Evolutionary conservation across 2,113 vertebrate species (phyloP), one percentile per base, ranked within the genome.

Genomic region (Silurus glanis): DNA sequence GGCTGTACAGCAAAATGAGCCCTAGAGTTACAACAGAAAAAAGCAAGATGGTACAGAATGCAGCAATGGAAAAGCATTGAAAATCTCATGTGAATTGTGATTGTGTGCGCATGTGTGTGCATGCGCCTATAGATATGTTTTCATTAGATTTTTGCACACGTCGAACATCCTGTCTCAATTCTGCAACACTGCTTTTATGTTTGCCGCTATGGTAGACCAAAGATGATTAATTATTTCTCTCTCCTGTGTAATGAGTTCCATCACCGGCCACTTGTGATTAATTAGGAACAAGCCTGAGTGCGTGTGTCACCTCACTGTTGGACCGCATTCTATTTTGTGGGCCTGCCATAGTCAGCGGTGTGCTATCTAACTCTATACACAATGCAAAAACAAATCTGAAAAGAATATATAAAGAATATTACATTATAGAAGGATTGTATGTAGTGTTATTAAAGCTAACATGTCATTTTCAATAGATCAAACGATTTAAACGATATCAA

Each of bases 161-260:
- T 85, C 51, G 76, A 87, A 88, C 83, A 80, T 80, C 66, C 81
- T 85, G 87, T 85, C 69, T 90, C 78, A 61, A 85, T 83, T 87
- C 86, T 83, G 83, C 83, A 85, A 82, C 82, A 28, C 71, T 58
- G 82, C 83, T 84, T 56, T 87, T 83, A 81, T 85, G 62, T 76
- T 82, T 87, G 56, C 17, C 72, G 51, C 72, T 37, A 51, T 56
- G 69, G 16, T 75, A 67, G 86, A 89, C 72, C 83, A 21, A 82
- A 86, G 84, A 89, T 93, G 93, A 94, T 94, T 91, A 92, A 95
- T 94, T 87, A 92, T 91, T 92, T 90, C 89, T 90, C 90, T 89
- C 86, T 89, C 37, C 69, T 87, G 88, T 81, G 90, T 94, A 94
- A 93, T 93, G 90, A 93, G 88, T 93, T 93, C 92, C 91, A 94